Evolutionary conservation across 2,113 vertebrate genomes (phyloP).

Genomic region (Paratilapia polleni): DNA sequence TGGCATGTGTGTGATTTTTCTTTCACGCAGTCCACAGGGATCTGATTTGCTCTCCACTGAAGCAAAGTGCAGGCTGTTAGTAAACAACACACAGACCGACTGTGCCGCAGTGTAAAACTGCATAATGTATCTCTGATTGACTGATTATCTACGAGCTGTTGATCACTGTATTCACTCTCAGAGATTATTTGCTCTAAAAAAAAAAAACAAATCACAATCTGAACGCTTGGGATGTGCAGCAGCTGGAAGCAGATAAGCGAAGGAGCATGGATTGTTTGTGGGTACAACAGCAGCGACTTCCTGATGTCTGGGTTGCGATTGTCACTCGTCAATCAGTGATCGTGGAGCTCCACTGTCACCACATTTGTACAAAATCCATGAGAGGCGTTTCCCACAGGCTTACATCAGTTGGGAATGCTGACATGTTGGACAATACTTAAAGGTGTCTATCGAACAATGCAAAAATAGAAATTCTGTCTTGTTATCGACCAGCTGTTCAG

Average conservation of each 20-base stretch:
- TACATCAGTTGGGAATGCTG: conserved; percentile 51
- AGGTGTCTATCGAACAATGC: background rate
- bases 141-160: conserved; percentile 54
- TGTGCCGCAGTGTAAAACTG: conserved; percentile 46
- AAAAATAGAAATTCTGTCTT: background rate
- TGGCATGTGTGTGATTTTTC: conserved; percentile 39
- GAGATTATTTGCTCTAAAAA: conserved; percentile 42
- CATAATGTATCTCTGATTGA: conserved; percentile 59
- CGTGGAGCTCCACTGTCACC: conserved; percentile 52
- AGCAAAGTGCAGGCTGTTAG: conserved; percentile 53
- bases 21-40: conserved; percentile 45
- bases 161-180: conserved; percentile 46
- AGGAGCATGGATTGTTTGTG: conserved; percentile 44
- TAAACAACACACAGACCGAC: conserved; percentile 36
- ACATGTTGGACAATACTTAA: conserved; percentile 28
- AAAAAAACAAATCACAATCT: background rate
- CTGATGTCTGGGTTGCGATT: conserved; percentile 60
- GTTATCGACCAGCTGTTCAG: fast-evolving
- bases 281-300: conserved; percentile 52
- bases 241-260: conserved; percentile 56
- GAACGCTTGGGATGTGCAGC: conserved; percentile 33
- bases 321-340: conserved; percentile 55
- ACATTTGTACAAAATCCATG: conserved; percentile 27
- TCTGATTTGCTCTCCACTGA: conserved; percentile 37
- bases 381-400: conserved; percentile 52